Evolutionary conservation across 2,888 invertebrate genomes (phyloP).

Genomic region (Tyria jacobaeae): DNA sequence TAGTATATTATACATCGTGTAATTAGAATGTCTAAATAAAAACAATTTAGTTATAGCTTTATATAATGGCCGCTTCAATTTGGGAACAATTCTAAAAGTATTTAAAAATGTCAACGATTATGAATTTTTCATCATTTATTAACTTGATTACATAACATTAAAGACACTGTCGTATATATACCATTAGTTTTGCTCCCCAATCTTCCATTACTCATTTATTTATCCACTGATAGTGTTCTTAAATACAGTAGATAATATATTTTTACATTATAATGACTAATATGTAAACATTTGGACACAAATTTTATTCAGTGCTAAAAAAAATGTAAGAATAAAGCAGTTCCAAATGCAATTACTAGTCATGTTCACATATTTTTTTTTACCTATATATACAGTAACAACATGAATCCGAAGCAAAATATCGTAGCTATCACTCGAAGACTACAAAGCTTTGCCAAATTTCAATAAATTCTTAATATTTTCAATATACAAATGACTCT

Average conservation of each 20-base stretch:
- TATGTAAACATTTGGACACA: slow-evolving; percentile 64
- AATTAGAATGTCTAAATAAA: slow-evolving; percentile 12
- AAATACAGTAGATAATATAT: slow-evolving; percentile 58
- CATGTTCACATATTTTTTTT: slow-evolving; percentile 43
- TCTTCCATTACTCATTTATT: slow-evolving; percentile 69
- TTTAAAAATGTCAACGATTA: slow-evolving; percentile 58
- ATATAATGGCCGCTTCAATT: slow-evolving; percentile 67
- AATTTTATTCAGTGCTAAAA: slow-evolving; percentile 51
- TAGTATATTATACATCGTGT: too few relatives aligned
- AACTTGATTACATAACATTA: slow-evolving; percentile 61
- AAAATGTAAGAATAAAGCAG: slow-evolving; percentile 43
- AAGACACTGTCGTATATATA: slow-evolving; percentile 51
- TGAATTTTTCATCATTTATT: slow-evolving; percentile 54
- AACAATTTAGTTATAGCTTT: slow-evolving; percentile 25
- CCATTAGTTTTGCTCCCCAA: slow-evolving; percentile 81
- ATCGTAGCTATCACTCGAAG: slow-evolving; percentile 48
- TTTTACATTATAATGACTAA: slow-evolving; percentile 65
- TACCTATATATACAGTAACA: slow-evolving; percentile 54
- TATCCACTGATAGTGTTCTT: slow-evolving; percentile 59
- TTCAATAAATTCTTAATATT: slow-evolving; percentile 23
- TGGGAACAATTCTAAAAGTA: slow-evolving; percentile 80
- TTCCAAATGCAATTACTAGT: slow-evolving; percentile 63
- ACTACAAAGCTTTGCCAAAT: slow-evolving; percentile 24
- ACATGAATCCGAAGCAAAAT: slow-evolving; percentile 54
- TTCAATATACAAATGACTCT: slow-evolving; percentile 37